phyloP scores from a whole-genome alignment of 2,113 vertebrate genomes.

The Channa maculata region DNA sequence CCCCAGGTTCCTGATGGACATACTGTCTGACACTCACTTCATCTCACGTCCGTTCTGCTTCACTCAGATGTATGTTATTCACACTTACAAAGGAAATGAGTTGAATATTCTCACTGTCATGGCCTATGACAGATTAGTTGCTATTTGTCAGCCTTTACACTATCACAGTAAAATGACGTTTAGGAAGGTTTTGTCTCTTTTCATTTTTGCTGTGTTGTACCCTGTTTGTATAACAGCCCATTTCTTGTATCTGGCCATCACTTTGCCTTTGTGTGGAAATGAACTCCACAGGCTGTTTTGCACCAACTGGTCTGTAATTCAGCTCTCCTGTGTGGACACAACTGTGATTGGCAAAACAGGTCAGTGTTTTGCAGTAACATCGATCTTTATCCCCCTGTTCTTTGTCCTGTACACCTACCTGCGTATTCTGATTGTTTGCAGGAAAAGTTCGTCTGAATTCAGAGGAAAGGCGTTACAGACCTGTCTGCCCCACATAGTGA shows the following conservation, averaged over 20 bases:
- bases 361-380: fast-evolving
- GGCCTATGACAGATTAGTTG: conserved; percentile 47
- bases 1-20: conserved; percentile 42
- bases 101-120: conserved; percentile 19
- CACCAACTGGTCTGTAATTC: conserved; percentile 28
- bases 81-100: conserved; percentile 15
- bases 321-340: conserved; percentile 38
- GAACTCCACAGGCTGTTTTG: conserved; percentile 27
- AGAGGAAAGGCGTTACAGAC: conserved; percentile 30
- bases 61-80: conserved; percentile 26
- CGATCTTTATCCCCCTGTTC: background rate
- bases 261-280: conserved; percentile 23
- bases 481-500: conserved; percentile 25
- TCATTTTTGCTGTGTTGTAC: background rate
- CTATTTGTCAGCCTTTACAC: conserved; percentile 46
- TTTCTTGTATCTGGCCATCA: background rate
- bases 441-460: conserved; percentile 15
- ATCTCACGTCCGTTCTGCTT: conserved; percentile 36
- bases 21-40: conserved; percentile 36
- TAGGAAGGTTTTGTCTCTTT: background rate
- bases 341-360: background rate
- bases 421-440: conserved; percentile 10
- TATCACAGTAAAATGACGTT: conserved; percentile 35
- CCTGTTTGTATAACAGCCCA: background rate
- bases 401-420: conserved; percentile 39